Evolutionary conservation across 1,140 invertebrate genomes (phyloP).

Genomic region (Rhopalosiphum padi): DNA sequence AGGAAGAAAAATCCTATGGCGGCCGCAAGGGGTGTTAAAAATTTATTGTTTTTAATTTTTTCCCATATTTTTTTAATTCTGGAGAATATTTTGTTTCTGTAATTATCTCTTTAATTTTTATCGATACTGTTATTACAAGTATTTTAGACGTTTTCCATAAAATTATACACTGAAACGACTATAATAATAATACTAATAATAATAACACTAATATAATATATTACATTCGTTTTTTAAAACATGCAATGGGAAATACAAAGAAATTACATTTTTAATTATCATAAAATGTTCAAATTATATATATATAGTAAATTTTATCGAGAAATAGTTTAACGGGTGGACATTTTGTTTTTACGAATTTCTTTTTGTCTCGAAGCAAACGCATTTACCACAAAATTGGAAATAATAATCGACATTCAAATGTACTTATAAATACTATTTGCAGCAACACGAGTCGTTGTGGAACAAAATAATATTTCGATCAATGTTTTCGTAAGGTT

Average conservation of each 20-base stretch:
- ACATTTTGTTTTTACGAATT: background rate
- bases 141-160: background rate
- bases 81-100: background rate
- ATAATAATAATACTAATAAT: background rate
- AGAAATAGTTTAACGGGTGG: background rate
- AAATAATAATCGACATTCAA: background rate
- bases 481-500: background rate
- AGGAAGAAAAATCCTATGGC: background rate
- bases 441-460: background rate
- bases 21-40: conserved; percentile 53
- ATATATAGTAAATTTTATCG: background rate
- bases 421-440: background rate
- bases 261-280: conserved; percentile 33
- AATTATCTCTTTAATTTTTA: conserved; percentile 56
- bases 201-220: background rate
- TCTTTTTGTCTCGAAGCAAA: background rate
- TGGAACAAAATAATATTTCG: background rate
- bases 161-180: background rate
- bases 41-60: conserved; percentile 55
- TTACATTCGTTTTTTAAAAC: background rate
- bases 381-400: background rate
- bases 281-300: background rate
- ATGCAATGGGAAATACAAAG: background rate
- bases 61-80: background rate
- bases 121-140: conserved; percentile 43